A percentile compares a stretch with the other conserved stretches of the same genome.
Evolutionary conservation across 2,113 vertebrate genomes (phyloP).

Genomic region (Macquaria ambigua): DNA sequence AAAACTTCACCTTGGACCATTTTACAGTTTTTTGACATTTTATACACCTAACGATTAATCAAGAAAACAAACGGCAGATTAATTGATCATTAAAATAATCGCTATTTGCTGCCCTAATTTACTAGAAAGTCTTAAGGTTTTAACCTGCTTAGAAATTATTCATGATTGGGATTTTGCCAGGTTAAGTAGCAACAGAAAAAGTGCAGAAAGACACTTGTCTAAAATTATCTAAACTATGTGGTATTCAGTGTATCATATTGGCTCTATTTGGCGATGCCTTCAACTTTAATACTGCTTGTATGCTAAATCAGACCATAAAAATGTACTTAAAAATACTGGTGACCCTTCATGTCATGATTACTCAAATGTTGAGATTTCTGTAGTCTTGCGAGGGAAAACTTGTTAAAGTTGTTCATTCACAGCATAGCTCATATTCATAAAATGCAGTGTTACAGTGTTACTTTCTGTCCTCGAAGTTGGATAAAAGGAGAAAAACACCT

Average conservation of each 20-base stretch:
- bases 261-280: not conserved
- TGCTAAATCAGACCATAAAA: not conserved
- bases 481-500: slow-evolving; percentile 13
- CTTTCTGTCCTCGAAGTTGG: slow-evolving; percentile 14
- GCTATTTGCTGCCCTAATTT: too few relatives aligned
- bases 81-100: not conserved
- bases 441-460: not conserved
- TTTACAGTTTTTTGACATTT: not conserved
- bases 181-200: not conserved
- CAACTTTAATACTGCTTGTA: not conserved
- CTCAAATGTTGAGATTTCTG: too few relatives aligned
- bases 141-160: not conserved
- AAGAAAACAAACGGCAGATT: not conserved
- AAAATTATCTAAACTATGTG: not conserved
- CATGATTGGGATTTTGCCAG: not conserved
- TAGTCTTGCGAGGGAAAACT: too few relatives aligned
- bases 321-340: not conserved
- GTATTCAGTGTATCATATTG: not conserved
- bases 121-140: not conserved
- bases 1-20: not conserved
- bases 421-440: not conserved
- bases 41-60: not conserved
- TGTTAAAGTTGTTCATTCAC: not conserved
- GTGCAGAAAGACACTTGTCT: not conserved
- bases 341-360: not conserved